Base-by-base conservation (phyloP, 2,888 invertebrate species). In the Harpagoxenus sublaevis region DNA sequence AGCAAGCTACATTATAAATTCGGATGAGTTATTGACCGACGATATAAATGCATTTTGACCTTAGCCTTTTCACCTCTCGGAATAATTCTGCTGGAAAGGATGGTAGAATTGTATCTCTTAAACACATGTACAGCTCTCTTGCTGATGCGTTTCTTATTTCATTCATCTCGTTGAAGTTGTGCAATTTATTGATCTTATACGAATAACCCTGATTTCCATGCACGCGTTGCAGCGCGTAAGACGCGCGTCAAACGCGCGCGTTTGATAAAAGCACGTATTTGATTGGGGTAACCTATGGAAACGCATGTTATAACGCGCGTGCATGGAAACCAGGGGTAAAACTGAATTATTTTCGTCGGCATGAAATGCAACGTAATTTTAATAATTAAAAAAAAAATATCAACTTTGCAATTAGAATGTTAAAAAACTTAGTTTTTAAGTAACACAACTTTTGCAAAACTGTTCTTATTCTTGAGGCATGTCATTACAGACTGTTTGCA, bases 1-100 rank as follows among this genome's bases (percentile, higher is more conserved):
- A 35, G 23, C 18, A 18, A 57, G 12, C 28, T 51, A 48, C 48
- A 31, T 83, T 75, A 53, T 45, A 60, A 83, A 57, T 31, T 62
- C 31, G 39, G 6, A 53, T 42, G 53, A 83, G 23, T 57, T 84
- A 84, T 84, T 75, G 78, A 63, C 66, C 74, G 68, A 28, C 48
- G 15, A 31, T 68, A 68, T 83, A 79, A 83, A 79, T 84, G 78
- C 62, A 68, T 62, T 78, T 62, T 84, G 55, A 78, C 57, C 48
- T 81, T 84, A 84, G 71, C 65, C 48, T 71, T 65, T 81, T 75
- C 31, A 23, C 6, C 66, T 51, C 23, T 31, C 48, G 42, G 6
- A 57, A 63, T 73, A 81, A 84, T 84, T 73, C 31, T 53, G 48
- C 28, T 48, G 70, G 55, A 57, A 55, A 65, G 48, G 60, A 60